Evolutionary conservation across 2,888 invertebrate genomes (phyloP).

Genomic region (Lasioglossum villosulum): DNA sequence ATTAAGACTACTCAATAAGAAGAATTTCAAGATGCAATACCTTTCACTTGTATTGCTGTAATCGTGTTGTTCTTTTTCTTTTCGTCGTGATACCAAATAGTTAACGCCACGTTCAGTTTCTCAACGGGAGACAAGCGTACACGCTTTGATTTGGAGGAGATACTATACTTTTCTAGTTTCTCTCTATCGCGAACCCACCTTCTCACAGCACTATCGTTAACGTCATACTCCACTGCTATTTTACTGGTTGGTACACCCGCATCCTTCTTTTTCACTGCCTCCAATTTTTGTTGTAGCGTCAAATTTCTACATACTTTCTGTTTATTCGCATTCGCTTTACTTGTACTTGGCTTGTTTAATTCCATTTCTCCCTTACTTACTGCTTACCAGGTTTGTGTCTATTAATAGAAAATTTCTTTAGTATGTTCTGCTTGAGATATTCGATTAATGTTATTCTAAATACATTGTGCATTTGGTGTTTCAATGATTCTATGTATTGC

Average conservation of each 20-base stretch:
- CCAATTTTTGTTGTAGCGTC: background rate
- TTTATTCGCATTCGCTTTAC: background rate
- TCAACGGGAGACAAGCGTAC: background rate
- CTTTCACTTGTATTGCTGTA: background rate
- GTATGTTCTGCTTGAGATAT: background rate
- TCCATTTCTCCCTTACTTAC: background rate
- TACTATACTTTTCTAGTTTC: background rate
- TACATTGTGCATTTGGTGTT: background rate
- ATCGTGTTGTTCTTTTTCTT: background rate
- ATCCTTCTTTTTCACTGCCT: conserved; percentile 1
- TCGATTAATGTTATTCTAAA: background rate
- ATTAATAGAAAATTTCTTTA: background rate
- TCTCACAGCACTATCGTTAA: background rate
- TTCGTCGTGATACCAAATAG: background rate
- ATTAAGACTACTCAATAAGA: background rate
- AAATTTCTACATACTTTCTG: background rate
- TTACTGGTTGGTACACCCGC: background rate
- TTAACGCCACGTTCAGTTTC: background rate
- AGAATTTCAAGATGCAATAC: background rate
- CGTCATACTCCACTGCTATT: background rate
- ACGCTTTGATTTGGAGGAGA: background rate
- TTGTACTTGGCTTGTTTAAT: background rate
- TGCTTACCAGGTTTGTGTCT: background rate
- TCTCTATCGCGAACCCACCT: background rate
- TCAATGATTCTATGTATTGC: background rate